Evolutionary conservation across 2,797 vertebrate species (phyloP).

Genomic region (Eleutherodactylus coqui): DNA sequence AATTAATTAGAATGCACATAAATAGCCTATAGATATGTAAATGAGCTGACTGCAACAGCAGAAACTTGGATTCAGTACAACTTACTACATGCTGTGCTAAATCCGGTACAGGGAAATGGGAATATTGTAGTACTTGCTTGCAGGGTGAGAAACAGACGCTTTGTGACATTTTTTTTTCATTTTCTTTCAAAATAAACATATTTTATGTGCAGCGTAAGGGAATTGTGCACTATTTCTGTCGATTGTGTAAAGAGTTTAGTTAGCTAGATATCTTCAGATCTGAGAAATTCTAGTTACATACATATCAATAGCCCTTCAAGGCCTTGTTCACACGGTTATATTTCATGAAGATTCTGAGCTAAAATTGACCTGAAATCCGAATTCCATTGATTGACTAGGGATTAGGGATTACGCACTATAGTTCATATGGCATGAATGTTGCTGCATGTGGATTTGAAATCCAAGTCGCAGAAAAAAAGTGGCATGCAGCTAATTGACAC

Average conservation of each 20-base stretch:
- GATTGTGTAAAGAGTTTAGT: background rate
- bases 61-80: conserved; percentile 30
- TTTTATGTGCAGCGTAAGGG: background rate
- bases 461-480: no score
- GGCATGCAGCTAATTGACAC: no score
- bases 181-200: background rate
- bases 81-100: conserved; percentile 52
- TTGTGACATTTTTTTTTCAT: background rate
- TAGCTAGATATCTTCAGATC: background rate
- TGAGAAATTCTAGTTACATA: no score
- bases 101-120: background rate
- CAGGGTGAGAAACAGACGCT: conserved; percentile 9
- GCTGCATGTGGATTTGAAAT: no score
- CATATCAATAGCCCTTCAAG: no score
- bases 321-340: no score
- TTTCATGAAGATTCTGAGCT: no score
- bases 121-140: conserved; percentile 29
- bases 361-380: no score
- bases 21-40: conserved; percentile 53
- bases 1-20: conserved; percentile 38
- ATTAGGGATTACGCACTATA: no score
- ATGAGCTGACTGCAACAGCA: conserved; percentile 17
- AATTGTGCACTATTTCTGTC: background rate
- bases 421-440: no score
- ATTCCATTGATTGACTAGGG: no score